Conservation (phyloP, 2,888 invertebrate species). For the Chrysodeixis includens region DNA sequence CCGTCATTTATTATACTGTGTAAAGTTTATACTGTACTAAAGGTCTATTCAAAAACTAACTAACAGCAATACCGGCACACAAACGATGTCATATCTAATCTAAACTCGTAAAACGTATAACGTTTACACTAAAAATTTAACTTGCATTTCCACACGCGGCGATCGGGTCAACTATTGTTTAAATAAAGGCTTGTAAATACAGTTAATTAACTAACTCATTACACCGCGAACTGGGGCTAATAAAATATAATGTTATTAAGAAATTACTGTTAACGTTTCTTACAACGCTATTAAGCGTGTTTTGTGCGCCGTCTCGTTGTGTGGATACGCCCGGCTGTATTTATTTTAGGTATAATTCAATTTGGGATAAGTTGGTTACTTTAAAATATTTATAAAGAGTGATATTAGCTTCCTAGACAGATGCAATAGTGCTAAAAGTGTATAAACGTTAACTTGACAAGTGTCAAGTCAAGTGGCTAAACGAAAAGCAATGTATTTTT, state of each 20-base stretch:
- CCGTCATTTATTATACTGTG: too few relatives aligned
- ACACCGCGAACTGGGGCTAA: slow-evolving; percentile 79
- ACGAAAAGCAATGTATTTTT: too few relatives aligned
- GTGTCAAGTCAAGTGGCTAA: too few relatives aligned
- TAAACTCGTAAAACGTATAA: neutral
- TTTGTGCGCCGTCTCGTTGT: slow-evolving; percentile 56
- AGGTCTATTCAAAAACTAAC: neutral
- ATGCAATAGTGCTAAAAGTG: too few relatives aligned
- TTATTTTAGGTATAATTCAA: too few relatives aligned
- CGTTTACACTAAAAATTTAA: neutral
- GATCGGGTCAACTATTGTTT: slow-evolving; percentile 72
- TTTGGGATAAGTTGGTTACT: too few relatives aligned
- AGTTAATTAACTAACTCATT: slow-evolving; percentile 87
- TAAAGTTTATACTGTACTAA: too few relatives aligned
- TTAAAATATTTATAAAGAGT: too few relatives aligned
- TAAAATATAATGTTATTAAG: slow-evolving; percentile 86
- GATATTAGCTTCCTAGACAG: too few relatives aligned
- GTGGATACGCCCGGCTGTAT: slow-evolving; percentile 61
- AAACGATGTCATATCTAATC: slow-evolving; percentile 8
- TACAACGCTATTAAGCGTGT: slow-evolving; percentile 72
- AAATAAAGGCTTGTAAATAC: slow-evolving; percentile 67
- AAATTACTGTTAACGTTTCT: slow-evolving; percentile 82
- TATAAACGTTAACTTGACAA: too few relatives aligned
- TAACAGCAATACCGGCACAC: neutral
- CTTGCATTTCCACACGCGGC: slow-evolving; percentile 10